A percentile compares a stretch with the other conserved stretches of the same genome.
Evolutionary conservation across 2,888 invertebrate genomes (phyloP).

Genomic region (Phyllotreta striolata): DNA sequence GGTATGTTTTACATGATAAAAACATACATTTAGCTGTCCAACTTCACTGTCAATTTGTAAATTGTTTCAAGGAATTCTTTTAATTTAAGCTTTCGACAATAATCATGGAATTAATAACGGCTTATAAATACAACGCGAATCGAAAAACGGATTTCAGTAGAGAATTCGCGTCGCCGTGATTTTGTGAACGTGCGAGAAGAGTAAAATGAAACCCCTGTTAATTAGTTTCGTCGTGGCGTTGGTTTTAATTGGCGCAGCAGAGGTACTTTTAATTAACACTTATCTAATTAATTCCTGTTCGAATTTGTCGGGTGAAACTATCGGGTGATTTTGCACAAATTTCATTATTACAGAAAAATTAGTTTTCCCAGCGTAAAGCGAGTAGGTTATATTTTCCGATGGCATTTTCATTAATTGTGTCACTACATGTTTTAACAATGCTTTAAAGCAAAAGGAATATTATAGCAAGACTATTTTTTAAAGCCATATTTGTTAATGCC

Average conservation of each 20-base stretch:
- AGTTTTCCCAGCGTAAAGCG: too few relatives aligned
- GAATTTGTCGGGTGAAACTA: too few relatives aligned
- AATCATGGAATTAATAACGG: neutral
- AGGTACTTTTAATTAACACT: neutral
- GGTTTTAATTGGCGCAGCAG: slow-evolving; percentile 8
- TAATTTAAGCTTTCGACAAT: neutral
- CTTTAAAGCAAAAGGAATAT: too few relatives aligned
- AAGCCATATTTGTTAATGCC: too few relatives aligned
- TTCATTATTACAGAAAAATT: too few relatives aligned
- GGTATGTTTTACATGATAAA: neutral
- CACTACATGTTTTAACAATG: too few relatives aligned
- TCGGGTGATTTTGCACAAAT: too few relatives aligned
- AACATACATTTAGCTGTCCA: neutral
- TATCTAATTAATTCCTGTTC: too few relatives aligned
- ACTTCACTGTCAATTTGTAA: neutral
- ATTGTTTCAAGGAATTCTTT: slow-evolving; percentile 2
- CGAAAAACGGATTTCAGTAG: neutral
- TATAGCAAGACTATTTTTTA: too few relatives aligned
- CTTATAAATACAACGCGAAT: slow-evolving; percentile 2
- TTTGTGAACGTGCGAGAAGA: neutral
- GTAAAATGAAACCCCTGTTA: slow-evolving; percentile 3
- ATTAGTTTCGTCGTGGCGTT: neutral
- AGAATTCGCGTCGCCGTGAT: neutral
- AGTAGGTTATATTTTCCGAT: too few relatives aligned
- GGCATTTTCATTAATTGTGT: too few relatives aligned